Evolutionary conservation across 2,113 vertebrate species (phyloP).

Genomic region (Saguinus imperator): DNA sequence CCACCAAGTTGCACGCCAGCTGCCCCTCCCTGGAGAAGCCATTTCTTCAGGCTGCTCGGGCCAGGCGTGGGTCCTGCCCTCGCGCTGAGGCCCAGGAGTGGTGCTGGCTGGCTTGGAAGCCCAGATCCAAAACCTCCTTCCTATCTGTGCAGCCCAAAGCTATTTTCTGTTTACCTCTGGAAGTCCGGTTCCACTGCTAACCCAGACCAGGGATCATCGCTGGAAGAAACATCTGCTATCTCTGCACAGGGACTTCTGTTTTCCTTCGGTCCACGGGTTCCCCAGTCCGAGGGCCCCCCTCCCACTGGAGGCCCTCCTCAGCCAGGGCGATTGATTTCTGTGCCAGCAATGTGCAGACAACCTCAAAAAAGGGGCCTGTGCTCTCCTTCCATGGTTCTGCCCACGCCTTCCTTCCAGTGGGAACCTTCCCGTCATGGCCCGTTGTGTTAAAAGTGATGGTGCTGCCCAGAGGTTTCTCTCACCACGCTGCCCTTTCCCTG

Average conservation of each 20-base stretch:
- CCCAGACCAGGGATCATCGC: neutral
- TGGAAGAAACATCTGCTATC: neutral
- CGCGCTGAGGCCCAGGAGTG: rapidly evolving
- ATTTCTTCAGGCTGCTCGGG: neutral
- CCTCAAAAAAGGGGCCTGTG: neutral
- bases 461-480: neutral
- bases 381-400: neutral
- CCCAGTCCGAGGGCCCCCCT: neutral
- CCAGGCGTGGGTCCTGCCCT: neutral
- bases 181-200: neutral
- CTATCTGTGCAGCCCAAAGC: neutral
- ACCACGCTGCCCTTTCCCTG: neutral
- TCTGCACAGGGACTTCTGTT: neutral
- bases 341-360: neutral
- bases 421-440: neutral
- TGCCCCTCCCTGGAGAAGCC: neutral
- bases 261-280: neutral
- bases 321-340: neutral
- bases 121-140: neutral
- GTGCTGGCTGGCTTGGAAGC: neutral
- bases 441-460: neutral
- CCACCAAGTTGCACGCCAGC: neutral
- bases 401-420: too few relatives aligned
- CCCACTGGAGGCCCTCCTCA: neutral
- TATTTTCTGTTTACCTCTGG: neutral